Conservation (phyloP, 37 sponge, comb jelly and placozoan species). For the Petrosia ficiformis region DNA sequence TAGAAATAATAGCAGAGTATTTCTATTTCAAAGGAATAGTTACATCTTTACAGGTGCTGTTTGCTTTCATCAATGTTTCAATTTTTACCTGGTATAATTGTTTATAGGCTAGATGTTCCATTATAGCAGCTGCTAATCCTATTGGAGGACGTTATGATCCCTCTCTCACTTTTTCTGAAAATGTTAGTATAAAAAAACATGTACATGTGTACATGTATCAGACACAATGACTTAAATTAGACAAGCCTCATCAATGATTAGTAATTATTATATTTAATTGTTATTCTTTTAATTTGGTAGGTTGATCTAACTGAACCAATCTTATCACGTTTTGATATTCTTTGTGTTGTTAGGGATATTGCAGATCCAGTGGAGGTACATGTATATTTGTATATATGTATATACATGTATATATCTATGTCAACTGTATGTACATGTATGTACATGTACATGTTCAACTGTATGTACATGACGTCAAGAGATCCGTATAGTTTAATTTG, state of each 20-base stretch:
- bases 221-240: neutral
- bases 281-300: constrained; percentile 29
- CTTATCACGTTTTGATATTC: constrained; percentile 95
- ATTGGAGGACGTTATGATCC: constrained; percentile 99
- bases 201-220: neutral
- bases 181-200: constrained; percentile 51
- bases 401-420: too few relatives aligned
- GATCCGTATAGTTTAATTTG: too few relatives aligned
- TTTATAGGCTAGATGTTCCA: constrained; percentile 87
- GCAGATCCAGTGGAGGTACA: constrained; percentile 96
- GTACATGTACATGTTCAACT: too few relatives aligned
- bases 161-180: constrained; percentile 95
- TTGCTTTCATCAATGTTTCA: neutral
- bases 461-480: too few relatives aligned
- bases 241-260: neutral
- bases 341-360: constrained; percentile 97
- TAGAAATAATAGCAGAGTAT: constrained; percentile 99
- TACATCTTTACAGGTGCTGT: constrained; percentile 88
- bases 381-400: too few relatives aligned
- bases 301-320: constrained; percentile 98
- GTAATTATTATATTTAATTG: neutral
- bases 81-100: neutral
- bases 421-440: too few relatives aligned
- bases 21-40: constrained; percentile 98
- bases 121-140: constrained; percentile 97